Evolutionary conservation across 2,888 invertebrate species (phyloP).

Genomic region (Iselma pallidipennis): DNA sequence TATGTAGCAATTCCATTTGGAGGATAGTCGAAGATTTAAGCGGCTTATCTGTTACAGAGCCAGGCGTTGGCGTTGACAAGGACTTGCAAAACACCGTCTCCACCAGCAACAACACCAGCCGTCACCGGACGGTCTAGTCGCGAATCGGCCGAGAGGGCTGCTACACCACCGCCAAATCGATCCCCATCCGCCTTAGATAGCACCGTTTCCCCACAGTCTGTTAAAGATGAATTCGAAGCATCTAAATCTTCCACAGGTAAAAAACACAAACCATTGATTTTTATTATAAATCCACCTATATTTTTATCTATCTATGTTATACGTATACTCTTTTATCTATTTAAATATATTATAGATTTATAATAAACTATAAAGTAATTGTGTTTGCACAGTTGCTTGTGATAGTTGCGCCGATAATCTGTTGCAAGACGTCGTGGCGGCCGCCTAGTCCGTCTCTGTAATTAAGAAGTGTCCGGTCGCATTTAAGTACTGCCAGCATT

Average conservation of each 20-base stretch:
- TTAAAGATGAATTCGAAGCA: slow-evolving; percentile 69
- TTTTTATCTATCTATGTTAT: background rate
- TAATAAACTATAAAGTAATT: no score
- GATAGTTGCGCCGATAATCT: background rate
- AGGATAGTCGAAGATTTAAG: background rate
- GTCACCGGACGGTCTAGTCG: slow-evolving; percentile 53
- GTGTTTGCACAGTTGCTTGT: background rate
- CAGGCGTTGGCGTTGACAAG: slow-evolving; percentile 70
- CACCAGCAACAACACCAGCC: slow-evolving; percentile 45
- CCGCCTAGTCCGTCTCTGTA: background rate
- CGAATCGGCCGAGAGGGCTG: slow-evolving; percentile 60
- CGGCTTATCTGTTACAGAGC: slow-evolving; percentile 58
- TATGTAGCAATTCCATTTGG: background rate
- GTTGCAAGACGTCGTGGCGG: background rate
- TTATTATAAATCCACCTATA: background rate
- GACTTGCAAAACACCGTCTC: slow-evolving; percentile 53
- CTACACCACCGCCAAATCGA: slow-evolving; percentile 52
- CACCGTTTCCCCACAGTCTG: slow-evolving; percentile 61
- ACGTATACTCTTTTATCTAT: no score
- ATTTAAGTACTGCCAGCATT: slow-evolving; percentile 4
- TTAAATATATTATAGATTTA: no score
- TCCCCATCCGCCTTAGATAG: slow-evolving; percentile 57
- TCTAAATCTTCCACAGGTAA: slow-evolving; percentile 66
- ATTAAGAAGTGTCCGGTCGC: slow-evolving; percentile 4
- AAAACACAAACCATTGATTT: slow-evolving; percentile 29